Percentiles rank a stretch among this genome's conserved stretches.
phyloP scores from a whole-genome alignment of 1,140 invertebrate species.

The Panulirus ornatus region DNA sequence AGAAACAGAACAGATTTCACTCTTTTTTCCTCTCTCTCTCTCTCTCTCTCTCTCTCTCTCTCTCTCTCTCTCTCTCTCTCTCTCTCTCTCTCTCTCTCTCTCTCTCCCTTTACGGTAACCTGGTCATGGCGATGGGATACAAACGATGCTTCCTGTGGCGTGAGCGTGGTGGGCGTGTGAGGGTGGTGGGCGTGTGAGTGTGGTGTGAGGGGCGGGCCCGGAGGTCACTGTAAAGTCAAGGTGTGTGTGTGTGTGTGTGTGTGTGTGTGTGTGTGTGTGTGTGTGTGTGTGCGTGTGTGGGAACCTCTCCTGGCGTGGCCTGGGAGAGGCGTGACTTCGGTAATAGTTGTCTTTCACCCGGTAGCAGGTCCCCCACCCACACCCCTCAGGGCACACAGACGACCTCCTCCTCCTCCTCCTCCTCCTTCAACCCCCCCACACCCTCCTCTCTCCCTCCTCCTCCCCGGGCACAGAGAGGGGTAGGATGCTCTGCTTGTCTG shows the following conservation, averaged over 20 bases:
- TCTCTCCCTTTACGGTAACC: not conserved
- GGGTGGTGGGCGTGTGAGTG: too few species aligned
- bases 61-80: not conserved
- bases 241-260: conserved; percentile 26
- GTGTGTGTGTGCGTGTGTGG: conserved; percentile 19
- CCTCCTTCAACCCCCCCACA: not conserved
- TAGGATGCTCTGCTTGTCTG: too few species aligned
- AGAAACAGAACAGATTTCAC: too few species aligned
- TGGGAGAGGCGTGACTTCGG: too few species aligned
- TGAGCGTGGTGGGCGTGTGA: too few species aligned
- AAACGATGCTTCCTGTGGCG: too few species aligned
- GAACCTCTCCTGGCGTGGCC: not conserved
- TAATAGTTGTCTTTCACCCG: too few species aligned
- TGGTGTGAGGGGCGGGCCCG: too few species aligned
- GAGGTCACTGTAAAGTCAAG: not conserved
- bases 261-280: conserved; percentile 36
- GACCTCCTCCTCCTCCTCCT: conserved; percentile 19
- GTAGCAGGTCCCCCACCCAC: too few species aligned
- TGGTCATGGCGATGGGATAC: too few species aligned
- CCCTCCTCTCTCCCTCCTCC: conserved; percentile 16
- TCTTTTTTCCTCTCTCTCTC: not conserved
- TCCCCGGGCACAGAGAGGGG: too few species aligned
- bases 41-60: not conserved
- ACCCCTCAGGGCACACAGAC: not conserved
- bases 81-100: not conserved